Conservation (phyloP, 2,888 invertebrate genomes). For the Drosophila picticornis region DNA sequence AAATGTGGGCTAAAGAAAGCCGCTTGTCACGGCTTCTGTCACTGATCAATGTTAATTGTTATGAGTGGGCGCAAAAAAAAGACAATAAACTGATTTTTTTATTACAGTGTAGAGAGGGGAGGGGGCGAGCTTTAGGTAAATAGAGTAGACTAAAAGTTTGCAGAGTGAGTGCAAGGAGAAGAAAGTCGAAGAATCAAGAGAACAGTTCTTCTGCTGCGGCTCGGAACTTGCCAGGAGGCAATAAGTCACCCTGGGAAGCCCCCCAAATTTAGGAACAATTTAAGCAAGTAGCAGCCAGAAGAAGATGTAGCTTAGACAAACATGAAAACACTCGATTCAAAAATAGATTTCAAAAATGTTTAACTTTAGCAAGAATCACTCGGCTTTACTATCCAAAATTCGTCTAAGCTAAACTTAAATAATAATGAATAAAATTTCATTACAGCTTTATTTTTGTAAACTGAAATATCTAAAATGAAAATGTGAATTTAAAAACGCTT, state of each 20-base stretch:
- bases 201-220: no score
- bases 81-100: not conserved
- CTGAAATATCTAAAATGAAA: not conserved
- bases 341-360: no score
- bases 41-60: slow-evolving; percentile 56
- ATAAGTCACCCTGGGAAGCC: not conserved
- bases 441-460: not conserved
- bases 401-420: not conserved
- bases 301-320: not conserved
- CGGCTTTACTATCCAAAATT: not conserved
- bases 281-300: not conserved
- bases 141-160: not conserved
- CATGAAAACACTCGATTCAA: not conserved
- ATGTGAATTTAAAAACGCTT: not conserved
- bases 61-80: slow-evolving; percentile 1
- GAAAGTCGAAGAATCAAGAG: rapidly evolving
- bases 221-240: not conserved
- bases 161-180: not conserved
- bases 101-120: not conserved
- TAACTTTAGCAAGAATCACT: not conserved
- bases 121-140: not conserved
- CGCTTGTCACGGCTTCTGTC: slow-evolving; percentile 19
- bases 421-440: not conserved
- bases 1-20: slow-evolving; percentile 25
- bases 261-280: not conserved